Evolutionary conservation across 2,797 vertebrate genomes (phyloP).

Genomic region (Macrochelys suwanniensis): DNA sequence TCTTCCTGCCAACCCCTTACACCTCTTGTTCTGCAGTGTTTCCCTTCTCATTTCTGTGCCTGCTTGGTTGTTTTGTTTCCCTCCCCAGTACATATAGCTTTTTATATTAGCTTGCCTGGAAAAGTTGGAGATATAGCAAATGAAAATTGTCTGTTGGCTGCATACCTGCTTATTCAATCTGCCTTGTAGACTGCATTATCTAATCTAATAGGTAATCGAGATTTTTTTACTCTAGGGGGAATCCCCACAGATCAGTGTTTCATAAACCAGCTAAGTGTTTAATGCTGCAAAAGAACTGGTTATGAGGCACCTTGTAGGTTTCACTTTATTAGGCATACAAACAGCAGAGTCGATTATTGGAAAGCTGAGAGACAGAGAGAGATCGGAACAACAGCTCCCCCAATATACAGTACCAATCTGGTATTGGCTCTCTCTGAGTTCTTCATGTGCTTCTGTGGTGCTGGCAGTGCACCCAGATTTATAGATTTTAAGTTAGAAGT

Average conservation of each 20-base stretch:
- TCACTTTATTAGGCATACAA: neutral
- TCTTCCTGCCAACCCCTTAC: neutral
- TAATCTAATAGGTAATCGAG: neutral
- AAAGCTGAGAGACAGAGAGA: neutral
- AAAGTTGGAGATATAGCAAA: neutral
- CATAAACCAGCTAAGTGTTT: no score
- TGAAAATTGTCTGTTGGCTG: neutral
- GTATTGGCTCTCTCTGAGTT: rapidly evolving
- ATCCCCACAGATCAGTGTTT: neutral
- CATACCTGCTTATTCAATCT: neutral
- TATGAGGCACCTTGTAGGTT: neutral
- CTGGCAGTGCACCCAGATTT: neutral
- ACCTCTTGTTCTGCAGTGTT: neutral
- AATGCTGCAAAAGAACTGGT: neutral
- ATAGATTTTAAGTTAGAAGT: neutral
- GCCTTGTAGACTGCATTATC: neutral
- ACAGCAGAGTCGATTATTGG: neutral
- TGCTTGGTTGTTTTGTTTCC: neutral
- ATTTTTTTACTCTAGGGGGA: neutral
- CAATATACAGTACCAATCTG: neutral
- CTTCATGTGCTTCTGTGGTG: neutral
- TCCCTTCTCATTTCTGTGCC: neutral
- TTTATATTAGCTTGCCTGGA: neutral
- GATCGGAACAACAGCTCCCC: neutral
- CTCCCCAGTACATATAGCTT: rapidly evolving